These are phyloP conservation scores for Plectropomus leopardus DNA, from an alignment of 2,113 vertebrate genomes.

Conservation along the genomic window DNA sequence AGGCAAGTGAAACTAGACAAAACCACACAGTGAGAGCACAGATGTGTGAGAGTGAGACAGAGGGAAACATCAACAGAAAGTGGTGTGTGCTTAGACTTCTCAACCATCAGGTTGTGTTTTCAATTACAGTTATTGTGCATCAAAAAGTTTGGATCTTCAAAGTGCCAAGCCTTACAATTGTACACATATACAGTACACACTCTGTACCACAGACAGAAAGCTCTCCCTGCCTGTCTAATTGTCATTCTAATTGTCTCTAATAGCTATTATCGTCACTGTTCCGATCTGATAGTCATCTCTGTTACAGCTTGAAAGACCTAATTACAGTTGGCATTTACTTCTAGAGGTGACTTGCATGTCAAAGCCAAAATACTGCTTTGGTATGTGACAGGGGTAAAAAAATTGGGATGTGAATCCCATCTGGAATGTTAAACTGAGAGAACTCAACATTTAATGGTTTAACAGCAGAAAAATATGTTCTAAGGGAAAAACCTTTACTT, in stretches of 20 bases:
- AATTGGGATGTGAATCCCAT: not conserved
- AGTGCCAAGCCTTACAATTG: not conserved
- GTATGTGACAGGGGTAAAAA: slow-evolving; percentile 6
- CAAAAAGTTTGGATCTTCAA: slow-evolving; percentile 11
- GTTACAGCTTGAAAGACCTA: slow-evolving; percentile 39
- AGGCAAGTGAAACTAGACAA: not conserved
- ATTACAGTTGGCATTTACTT: slow-evolving; percentile 52
- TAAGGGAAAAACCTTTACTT: not conserved
- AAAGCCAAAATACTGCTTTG: slow-evolving; percentile 25
- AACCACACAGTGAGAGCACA: not conserved
- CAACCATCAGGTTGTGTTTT: not conserved
- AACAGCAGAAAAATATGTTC: not conserved
- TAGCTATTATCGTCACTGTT: slow-evolving; percentile 37
- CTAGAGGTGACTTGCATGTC: slow-evolving; percentile 41
- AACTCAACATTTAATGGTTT: not conserved
- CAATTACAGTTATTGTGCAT: not conserved
- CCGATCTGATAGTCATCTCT: slow-evolving; percentile 40
- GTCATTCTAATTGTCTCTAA: slow-evolving; percentile 42
- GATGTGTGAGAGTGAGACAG: not conserved
- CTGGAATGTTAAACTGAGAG: not conserved
- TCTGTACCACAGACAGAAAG: not conserved
- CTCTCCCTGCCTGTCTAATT: slow-evolving; percentile 15
- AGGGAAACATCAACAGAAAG: not conserved
- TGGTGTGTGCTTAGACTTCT: not conserved
- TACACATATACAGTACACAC: slow-evolving; percentile 1